These are phyloP conservation scores for Oreamnos americanus DNA, from an alignment of 2,113 vertebrate genomes.

Conservation along the genomic window DNA sequence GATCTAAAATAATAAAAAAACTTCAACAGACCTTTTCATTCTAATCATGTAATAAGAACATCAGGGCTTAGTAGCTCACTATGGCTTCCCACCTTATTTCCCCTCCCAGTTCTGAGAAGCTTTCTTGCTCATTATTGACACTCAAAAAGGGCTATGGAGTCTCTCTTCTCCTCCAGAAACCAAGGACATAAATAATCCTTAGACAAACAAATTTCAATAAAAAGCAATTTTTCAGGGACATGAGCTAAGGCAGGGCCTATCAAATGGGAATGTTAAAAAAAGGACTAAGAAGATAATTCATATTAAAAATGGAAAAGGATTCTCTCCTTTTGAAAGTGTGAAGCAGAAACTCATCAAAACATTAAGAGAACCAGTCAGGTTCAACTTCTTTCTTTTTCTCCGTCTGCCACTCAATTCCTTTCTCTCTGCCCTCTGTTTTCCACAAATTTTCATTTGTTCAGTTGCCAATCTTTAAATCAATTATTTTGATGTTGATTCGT, in stretches of 20 bases:
- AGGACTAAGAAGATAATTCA: not conserved
- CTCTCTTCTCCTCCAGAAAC: constrained; percentile 5
- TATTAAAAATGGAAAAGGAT: not conserved
- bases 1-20: constrained; percentile 79
- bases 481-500: not conserved
- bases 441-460: not conserved
- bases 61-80: constrained; percentile 14
- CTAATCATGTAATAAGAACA: constrained; percentile 52
- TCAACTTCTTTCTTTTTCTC: not conserved
- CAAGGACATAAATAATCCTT: not conserved
- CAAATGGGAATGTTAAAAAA: not conserved
- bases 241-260: not conserved
- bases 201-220: not conserved
- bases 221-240: not conserved
- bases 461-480: not conserved
- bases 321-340: not conserved
- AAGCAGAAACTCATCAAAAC: not conserved
- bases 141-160: not conserved
- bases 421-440: not conserved
- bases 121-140: not conserved
- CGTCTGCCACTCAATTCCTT: not conserved
- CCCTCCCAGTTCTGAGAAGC: not conserved
- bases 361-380: not conserved
- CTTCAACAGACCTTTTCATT: constrained; percentile 70
- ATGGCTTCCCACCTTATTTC: not conserved